A percentile compares a stretch with the other conserved stretches of the same genome.
These are phyloP conservation scores for Alosa alosa DNA, from an alignment of 2,113 vertebrate genomes.

Conservation along the genomic window DNA sequence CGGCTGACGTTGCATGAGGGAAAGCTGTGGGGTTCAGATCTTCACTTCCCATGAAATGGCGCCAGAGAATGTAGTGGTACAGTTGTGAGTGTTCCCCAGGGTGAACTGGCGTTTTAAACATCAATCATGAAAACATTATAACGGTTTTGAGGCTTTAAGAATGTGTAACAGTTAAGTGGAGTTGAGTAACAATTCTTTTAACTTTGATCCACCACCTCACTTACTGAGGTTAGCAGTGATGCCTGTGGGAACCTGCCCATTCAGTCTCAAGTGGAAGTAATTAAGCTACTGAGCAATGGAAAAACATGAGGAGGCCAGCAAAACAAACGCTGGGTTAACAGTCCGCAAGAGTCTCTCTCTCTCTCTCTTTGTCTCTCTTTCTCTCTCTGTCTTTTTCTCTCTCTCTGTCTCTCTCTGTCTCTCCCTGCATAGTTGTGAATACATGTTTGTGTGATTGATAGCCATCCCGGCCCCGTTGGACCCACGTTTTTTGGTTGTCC, in stretches of 20 bases:
- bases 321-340: no score
- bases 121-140: not conserved
- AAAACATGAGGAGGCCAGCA: no score
- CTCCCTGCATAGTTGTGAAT: not conserved
- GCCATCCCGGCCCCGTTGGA: constrained; percentile 64
- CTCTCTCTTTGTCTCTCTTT: not conserved
- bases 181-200: no score
- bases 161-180: not conserved
- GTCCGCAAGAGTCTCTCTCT: not conserved
- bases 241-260: no score
- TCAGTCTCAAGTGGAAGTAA: no score
- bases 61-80: no score
- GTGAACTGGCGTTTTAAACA: no score
- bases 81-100: no score
- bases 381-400: not conserved
- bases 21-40: not conserved
- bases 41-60: not conserved
- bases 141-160: not conserved
- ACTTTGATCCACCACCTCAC: no score
- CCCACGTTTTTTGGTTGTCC: constrained; percentile 68
- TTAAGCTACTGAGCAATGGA: no score
- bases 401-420: not conserved
- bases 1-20: not conserved
- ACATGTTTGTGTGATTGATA: constrained; percentile 68
- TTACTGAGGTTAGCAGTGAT: no score